phyloP scores from a whole-genome alignment of 2,797 vertebrate species.

The Coracias cyanogaster region DNA sequence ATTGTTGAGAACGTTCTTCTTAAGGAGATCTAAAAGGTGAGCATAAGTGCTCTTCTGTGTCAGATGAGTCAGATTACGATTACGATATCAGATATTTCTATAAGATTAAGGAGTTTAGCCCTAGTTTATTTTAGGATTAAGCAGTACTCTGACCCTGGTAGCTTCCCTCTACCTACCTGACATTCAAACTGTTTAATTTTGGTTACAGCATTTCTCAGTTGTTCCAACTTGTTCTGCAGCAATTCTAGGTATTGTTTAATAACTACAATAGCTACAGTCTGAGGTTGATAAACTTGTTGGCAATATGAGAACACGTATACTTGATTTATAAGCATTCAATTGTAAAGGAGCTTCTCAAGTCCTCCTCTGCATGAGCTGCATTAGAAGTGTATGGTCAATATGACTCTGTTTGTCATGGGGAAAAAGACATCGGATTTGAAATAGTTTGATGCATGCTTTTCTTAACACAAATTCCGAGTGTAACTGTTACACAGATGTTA shows the following conservation, averaged over 20 bases:
- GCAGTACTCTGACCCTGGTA: not conserved
- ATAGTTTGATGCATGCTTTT: not conserved
- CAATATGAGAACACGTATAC: not conserved
- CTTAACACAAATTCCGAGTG: not conserved
- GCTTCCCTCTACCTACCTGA: not conserved
- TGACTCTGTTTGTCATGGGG: not conserved
- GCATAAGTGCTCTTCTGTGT: not conserved
- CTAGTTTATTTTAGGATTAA: not conserved
- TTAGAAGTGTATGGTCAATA: not conserved
- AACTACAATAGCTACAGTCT: not conserved
- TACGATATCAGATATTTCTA: not conserved
- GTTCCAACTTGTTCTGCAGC: not conserved
- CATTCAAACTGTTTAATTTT: not conserved
- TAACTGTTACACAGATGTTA: not conserved
- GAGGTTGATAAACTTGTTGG: not conserved
- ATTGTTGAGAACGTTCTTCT: not conserved
- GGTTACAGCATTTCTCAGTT: not conserved
- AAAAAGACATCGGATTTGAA: not conserved
- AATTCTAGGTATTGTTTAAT: not conserved
- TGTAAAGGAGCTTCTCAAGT: not conserved
- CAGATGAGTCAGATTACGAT: not conserved
- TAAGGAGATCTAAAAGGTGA: not conserved
- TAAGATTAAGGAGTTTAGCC: not conserved
- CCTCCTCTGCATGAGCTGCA: not conserved
- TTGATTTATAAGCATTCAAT: not conserved